A percentile compares a stretch with the other conserved stretches of the same genome.
Conservation (phyloP, 2,113 vertebrate genomes). For the Ciconia stormi region DNA sequence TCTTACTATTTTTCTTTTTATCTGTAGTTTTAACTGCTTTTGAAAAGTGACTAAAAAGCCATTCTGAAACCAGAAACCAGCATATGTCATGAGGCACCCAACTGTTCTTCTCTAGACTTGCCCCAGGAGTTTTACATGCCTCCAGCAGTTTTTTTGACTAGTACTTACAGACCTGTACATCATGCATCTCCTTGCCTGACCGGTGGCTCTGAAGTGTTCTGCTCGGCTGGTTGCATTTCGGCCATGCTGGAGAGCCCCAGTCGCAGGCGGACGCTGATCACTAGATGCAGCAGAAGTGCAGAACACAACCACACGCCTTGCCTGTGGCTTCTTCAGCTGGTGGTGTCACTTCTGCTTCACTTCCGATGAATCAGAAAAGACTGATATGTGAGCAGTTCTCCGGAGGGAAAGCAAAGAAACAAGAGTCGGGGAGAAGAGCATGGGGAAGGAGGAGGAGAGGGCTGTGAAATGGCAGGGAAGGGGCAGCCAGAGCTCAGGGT, state of each 20-base stretch:
- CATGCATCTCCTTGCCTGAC: not conserved
- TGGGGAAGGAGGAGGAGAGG: not conserved
- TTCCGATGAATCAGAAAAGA: not conserved
- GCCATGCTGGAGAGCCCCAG: not conserved
- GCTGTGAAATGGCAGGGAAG: not conserved
- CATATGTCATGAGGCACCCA: not conserved
- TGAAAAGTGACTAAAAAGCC: not conserved
- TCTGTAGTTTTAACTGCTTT: not conserved
- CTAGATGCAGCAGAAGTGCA: not conserved
- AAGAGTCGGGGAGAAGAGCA: not conserved
- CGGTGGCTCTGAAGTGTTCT: not conserved
- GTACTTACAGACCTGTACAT: rapidly evolving
- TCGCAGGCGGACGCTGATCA: rapidly evolving
- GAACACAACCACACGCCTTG: not conserved
- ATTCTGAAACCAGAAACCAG: not conserved
- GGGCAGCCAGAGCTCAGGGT: not conserved
- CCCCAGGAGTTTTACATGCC: not conserved
- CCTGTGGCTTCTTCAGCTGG: not conserved
- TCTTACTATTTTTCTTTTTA: not conserved
- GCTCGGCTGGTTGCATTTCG: not conserved
- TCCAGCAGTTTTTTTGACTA: not conserved
- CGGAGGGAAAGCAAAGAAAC: not conserved
- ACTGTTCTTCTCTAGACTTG: not conserved
- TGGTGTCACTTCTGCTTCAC: not conserved
- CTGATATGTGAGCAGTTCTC: not conserved